Evolutionary conservation across 1,140 invertebrate genomes (phyloP), one percentile per base, ranked within the genome.

Genomic region (Spodoptera litura): DNA sequence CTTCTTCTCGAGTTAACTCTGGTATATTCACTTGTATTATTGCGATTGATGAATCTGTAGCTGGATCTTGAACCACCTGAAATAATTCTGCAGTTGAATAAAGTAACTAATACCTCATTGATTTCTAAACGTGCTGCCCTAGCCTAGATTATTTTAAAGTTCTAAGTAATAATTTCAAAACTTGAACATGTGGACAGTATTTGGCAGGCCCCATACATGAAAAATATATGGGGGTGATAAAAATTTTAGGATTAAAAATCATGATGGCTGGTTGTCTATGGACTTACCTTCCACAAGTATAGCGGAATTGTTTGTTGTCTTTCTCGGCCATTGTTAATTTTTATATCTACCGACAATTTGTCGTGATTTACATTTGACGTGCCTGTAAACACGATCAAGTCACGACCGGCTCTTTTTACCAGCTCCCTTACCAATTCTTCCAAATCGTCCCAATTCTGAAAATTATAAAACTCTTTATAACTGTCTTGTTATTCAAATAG

Each of bases 1-100:
- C 85, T 3, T 92, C 83, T 3, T 76, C 35, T 4, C 74, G 53
- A n/a, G 68, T 64, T 49, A 92, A 59, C 35, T 89, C 83, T 1
- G 91, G 92, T 49, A 91, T 80, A 66, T 94, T 94, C 1, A 93
- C 83, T 76, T 93, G 86, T 58, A 94, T 82, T 5, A 94, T 88
- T 0, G 88, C 92, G 5, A 94, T 68, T 3, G 85, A 86, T 27
- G 83, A 81, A 20, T 68, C 56, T 11, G 81, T 81, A 35, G 75
- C 68, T 11, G 79, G 78, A 78, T 89, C 84, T 80, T 87, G 84
- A 15, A 94, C 80, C 35, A 94, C 86, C 92, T 94, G 85, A 35
- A 61, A 59, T 20, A 55, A 49, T 74, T 12, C 0, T 20, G n/a
- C 20, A 4, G 20, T 56, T 56, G 20, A 56, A 5, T 53, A n/a